Percentiles rank a stretch among this genome's conserved stretches.
Evolutionary conservation across 2,113 vertebrate genomes (phyloP).

Genomic region (Sander lucioperca): DNA sequence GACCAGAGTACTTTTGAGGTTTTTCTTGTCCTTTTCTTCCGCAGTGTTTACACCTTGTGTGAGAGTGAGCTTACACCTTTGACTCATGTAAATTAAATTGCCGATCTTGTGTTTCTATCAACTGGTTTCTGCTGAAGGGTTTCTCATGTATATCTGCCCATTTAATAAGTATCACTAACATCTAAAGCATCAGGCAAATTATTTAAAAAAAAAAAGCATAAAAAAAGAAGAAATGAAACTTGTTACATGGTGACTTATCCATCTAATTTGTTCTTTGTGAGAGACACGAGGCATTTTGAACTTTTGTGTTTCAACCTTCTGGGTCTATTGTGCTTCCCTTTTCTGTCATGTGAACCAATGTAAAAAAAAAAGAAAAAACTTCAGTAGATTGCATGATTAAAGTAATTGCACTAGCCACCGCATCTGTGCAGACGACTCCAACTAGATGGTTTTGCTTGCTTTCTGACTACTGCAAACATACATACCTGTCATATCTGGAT

Average conservation of each 20-base stretch:
- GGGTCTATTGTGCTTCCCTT: slow-evolving; percentile 80
- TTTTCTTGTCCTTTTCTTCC: slow-evolving; percentile 63
- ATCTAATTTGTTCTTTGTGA: slow-evolving; percentile 61
- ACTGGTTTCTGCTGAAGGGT: slow-evolving; percentile 85
- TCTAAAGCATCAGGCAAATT: slow-evolving; percentile 46
- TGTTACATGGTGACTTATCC: slow-evolving; percentile 74
- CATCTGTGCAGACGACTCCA: slow-evolving; percentile 76
- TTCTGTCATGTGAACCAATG: slow-evolving; percentile 80
- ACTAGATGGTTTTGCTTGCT: slow-evolving; percentile 74
- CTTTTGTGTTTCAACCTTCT: slow-evolving; percentile 73
- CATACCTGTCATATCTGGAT: slow-evolving; percentile 66
- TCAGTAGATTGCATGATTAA: slow-evolving; percentile 80
- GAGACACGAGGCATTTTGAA: slow-evolving; percentile 67
- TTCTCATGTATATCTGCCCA: slow-evolving; percentile 64
- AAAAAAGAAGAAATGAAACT: slow-evolving; percentile 60
- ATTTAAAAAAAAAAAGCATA: slow-evolving; percentile 19
- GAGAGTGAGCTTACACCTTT: slow-evolving; percentile 60
- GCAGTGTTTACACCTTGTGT: slow-evolving; percentile 53
- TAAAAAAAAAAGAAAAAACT: slow-evolving; percentile 61
- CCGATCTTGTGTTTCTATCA: slow-evolving; percentile 90
- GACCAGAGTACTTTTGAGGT: slow-evolving; percentile 72
- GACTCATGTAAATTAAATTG: slow-evolving; percentile 90
- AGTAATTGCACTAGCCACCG: slow-evolving; percentile 79
- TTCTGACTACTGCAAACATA: slow-evolving; percentile 74
- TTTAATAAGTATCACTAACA: slow-evolving; percentile 79